Percentiles rank a stretch among this genome's conserved stretches.
phyloP scores from a whole-genome alignment of 2,888 invertebrate species.

The Trisateles emortualis region DNA sequence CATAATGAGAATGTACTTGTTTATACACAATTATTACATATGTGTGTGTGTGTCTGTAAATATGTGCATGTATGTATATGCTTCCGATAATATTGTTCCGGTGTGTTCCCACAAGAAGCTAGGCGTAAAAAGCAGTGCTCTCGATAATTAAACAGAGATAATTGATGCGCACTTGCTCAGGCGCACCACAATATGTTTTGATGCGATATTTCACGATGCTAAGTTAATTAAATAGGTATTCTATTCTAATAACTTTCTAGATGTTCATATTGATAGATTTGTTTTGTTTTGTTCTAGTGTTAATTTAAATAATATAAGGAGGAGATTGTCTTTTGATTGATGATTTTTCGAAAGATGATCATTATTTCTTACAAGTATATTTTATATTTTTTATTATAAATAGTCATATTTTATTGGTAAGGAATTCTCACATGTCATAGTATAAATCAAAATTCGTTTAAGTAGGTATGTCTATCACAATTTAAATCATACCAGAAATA shows the following conservation, averaged over 20 bases:
- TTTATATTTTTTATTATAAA: too few relatives aligned
- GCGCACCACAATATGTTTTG: constrained; percentile 38
- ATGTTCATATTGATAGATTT: constrained; percentile 23
- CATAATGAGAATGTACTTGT: constrained; percentile 23
- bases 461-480: too few relatives aligned
- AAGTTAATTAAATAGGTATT: constrained; percentile 35
- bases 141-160: constrained; percentile 67
- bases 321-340: too few relatives aligned
- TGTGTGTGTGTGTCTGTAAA: constrained; percentile 17
- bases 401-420: too few relatives aligned
- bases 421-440: too few relatives aligned
- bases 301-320: too few relatives aligned
- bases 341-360: too few relatives aligned
- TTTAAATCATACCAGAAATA: too few relatives aligned
- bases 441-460: too few relatives aligned
- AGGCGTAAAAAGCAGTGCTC: constrained; percentile 68
- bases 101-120: constrained; percentile 72
- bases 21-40: constrained; percentile 13
- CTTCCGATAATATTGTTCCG: constrained; percentile 80
- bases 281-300: neutral
- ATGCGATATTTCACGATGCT: constrained; percentile 43
- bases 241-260: constrained; percentile 29
- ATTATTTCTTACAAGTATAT: too few relatives aligned
- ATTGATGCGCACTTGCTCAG: constrained; percentile 46
- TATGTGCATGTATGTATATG: constrained; percentile 25